Evolutionary conservation across 2,797 vertebrate species (phyloP).

Genomic region (Parauchenoglanis ngamensis): DNA sequence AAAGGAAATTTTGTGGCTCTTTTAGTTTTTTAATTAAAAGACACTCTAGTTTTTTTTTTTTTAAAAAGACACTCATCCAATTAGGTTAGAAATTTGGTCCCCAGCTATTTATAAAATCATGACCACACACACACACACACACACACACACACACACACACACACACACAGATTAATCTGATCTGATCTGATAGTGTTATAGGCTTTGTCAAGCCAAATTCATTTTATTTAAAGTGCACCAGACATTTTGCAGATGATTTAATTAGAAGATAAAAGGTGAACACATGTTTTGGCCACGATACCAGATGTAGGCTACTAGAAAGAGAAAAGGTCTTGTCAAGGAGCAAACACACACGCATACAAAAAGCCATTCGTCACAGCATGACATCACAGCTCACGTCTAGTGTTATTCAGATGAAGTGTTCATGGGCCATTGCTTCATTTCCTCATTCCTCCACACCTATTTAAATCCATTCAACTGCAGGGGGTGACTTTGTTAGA

Average conservation of each 20-base stretch:
- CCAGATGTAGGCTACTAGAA: not conserved
- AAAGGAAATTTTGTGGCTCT: not conserved
- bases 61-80: not conserved
- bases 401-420: constrained; percentile 47
- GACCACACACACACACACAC: not conserved
- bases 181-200: not conserved
- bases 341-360: not conserved
- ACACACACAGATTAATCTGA: not conserved
- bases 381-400: constrained; percentile 32
- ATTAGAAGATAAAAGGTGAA: constrained; percentile 47
- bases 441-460: constrained; percentile 39
- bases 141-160: not conserved
- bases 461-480: constrained; percentile 27
- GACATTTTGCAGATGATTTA: not conserved
- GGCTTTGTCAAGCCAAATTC: not conserved
- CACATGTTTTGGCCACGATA: not conserved
- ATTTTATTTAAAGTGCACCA: not conserved
- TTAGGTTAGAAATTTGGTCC: not conserved
- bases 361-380: constrained; percentile 36
- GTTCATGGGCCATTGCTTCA: constrained; percentile 43
- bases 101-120: not conserved
- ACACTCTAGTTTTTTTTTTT: not conserved
- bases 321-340: not conserved
- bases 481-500: constrained; percentile 23
- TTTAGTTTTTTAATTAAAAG: not conserved